phyloP scores from a whole-genome alignment of 2,797 vertebrate species.

The Lagocephalus sceleratus region DNA sequence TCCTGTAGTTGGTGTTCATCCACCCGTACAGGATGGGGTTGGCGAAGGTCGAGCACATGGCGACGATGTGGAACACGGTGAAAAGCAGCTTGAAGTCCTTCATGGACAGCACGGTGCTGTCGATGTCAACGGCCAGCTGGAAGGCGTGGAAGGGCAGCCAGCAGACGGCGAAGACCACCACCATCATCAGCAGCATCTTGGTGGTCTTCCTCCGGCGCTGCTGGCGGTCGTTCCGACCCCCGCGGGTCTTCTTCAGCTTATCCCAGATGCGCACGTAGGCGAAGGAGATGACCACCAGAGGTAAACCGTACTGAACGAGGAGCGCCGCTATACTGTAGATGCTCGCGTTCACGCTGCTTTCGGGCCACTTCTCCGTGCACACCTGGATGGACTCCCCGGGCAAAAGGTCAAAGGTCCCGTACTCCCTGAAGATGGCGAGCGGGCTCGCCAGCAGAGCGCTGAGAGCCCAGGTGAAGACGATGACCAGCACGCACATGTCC shows the following conservation, averaged over 20 bases:
- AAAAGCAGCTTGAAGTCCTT: constrained; percentile 93
- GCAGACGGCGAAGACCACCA: constrained; percentile 90
- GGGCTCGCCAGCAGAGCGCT: constrained; percentile 91
- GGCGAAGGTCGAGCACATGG: constrained; percentile 94
- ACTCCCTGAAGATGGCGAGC: constrained; percentile 92
- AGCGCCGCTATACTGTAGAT: constrained; percentile 88
- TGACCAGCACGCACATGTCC: constrained; percentile 82
- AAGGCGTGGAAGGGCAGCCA: constrained; percentile 94
- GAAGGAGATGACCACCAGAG: constrained; percentile 85
- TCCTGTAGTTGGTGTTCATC: constrained; percentile 96
- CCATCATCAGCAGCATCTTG: constrained; percentile 92
- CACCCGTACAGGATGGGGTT: constrained; percentile 96
- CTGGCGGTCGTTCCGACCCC: constrained; percentile 69
- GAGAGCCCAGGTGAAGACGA: constrained; percentile 85
- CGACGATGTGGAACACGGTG: constrained; percentile 88
- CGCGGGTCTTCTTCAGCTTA: constrained; percentile 82
- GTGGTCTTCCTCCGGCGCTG: constrained; percentile 86
- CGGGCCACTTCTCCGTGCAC: constrained; percentile 91
- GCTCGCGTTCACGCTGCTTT: constrained; percentile 79
- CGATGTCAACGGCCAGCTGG: constrained; percentile 90
- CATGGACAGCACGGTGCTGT: constrained; percentile 82
- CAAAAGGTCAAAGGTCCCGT: constrained; percentile 81
- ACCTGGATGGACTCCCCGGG: constrained; percentile 82
- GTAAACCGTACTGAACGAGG: constrained; percentile 86
- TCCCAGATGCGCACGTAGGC: constrained; percentile 90